Conservation (phyloP, 2,888 invertebrate genomes). For the Empis stercorea region DNA sequence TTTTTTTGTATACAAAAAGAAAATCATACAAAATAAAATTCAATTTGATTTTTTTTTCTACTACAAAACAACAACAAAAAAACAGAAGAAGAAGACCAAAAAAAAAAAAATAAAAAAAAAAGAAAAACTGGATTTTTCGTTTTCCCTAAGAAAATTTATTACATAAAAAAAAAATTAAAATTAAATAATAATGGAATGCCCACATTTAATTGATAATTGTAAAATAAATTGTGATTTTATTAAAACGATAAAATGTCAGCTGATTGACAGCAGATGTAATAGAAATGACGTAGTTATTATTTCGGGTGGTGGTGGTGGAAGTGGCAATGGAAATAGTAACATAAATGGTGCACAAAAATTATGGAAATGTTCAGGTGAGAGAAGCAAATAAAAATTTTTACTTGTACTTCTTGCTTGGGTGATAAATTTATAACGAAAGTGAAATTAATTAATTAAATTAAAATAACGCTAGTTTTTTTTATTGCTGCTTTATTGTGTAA, state of each 20-base stretch:
- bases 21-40: too few relatives aligned
- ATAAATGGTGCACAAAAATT: slow-evolving; percentile 17
- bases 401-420: background rate
- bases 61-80: too few relatives aligned
- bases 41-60: too few relatives aligned
- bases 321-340: slow-evolving; percentile 20
- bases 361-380: slow-evolving; percentile 20
- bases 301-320: slow-evolving; percentile 17
- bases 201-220: slow-evolving; percentile 53
- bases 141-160: background rate
- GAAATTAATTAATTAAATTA: too few relatives aligned
- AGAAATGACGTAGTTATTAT: too few relatives aligned
- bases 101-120: background rate
- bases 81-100: too few relatives aligned
- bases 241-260: slow-evolving; percentile 38
- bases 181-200: slow-evolving; percentile 57
- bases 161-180: background rate
- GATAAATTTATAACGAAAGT: background rate
- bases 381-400: too few relatives aligned
- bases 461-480: too few relatives aligned
- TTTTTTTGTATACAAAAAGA: too few relatives aligned
- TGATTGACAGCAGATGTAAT: slow-evolving; percentile 43
- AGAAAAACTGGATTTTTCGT: too few relatives aligned
- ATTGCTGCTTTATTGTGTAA: too few relatives aligned
- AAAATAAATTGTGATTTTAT: slow-evolving; percentile 40